These are phyloP conservation scores for Petrocephalus microphthalmus DNA, from an alignment of 2,113 vertebrate genomes.

Conservation along the genomic window DNA sequence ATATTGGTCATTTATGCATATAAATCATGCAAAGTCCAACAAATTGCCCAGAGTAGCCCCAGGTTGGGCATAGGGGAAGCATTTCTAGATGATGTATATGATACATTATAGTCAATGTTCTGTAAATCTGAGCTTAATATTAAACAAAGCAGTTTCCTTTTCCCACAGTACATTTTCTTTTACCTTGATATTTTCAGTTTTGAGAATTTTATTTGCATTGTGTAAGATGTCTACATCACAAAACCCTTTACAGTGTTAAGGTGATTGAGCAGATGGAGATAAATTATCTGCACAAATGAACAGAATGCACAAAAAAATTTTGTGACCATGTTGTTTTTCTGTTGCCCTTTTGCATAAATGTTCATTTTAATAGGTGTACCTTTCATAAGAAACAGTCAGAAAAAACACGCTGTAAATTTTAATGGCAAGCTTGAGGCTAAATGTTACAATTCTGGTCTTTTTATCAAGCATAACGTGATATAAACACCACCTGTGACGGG, in stretches of 20 bases:
- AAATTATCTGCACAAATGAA: neutral
- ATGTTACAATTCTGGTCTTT: neutral
- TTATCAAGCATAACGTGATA: neutral
- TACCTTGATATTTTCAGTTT: neutral
- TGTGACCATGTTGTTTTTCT: neutral
- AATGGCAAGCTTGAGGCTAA: neutral
- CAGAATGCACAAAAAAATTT: constrained; percentile 2
- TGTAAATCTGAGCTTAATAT: neutral
- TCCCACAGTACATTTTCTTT: neutral
- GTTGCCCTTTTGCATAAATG: neutral
- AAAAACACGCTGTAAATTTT: neutral
- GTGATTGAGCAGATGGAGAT: neutral
- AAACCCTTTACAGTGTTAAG: neutral
- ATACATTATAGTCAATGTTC: neutral
- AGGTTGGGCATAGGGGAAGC: neutral
- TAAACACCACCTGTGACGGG: neutral
- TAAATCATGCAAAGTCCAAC: neutral
- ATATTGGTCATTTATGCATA: neutral
- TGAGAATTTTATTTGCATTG: neutral
- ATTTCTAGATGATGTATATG: neutral
- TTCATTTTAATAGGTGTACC: neutral
- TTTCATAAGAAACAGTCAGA: neutral
- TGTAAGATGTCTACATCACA: neutral
- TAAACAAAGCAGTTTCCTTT: neutral
- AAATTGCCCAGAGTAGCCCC: neutral